Conservation (phyloP, 2,797 vertebrate species). For the Poecilia picta region DNA sequence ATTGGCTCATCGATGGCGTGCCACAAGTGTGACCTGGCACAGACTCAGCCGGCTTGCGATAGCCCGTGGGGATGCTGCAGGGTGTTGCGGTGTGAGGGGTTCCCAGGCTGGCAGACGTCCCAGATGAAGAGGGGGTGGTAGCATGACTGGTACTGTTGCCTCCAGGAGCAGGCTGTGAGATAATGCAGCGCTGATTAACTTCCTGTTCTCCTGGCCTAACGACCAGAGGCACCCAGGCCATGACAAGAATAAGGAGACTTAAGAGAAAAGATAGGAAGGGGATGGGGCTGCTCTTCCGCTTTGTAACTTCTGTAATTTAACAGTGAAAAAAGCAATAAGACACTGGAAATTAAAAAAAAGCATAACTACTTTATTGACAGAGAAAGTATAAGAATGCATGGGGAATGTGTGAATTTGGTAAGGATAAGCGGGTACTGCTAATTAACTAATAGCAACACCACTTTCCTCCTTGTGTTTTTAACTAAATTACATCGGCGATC, state of each 20-base stretch:
- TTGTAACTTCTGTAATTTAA: conserved; percentile 33
- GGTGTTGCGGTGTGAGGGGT: conserved; percentile 57
- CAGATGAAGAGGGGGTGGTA: conserved; percentile 45
- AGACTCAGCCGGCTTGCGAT: conserved; percentile 48
- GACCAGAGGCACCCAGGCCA: conserved; percentile 67
- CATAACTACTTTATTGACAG: conserved; percentile 15
- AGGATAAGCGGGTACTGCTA: neutral
- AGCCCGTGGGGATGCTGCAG: conserved; percentile 63
- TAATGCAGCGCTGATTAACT: conserved; percentile 78
- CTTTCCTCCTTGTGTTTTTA: conserved; percentile 52
- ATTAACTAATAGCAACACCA: conserved; percentile 31
- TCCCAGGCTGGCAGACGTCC: conserved; percentile 72
- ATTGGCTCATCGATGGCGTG: conserved; percentile 51
- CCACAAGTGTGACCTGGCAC: conserved; percentile 70
- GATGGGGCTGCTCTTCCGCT: conserved; percentile 34
- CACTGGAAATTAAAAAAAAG: conserved; percentile 22
- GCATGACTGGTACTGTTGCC: conserved; percentile 69
- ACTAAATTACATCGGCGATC: conserved; percentile 59
- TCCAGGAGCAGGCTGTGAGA: conserved; percentile 79
- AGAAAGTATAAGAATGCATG: conserved; percentile 15
- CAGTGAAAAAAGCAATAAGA: neutral
- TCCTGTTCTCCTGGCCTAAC: conserved; percentile 74
- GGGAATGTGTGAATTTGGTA: conserved; percentile 19
- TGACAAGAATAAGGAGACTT: conserved; percentile 67
- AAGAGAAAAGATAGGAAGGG: conserved; percentile 55